Conservation (phyloP, 2,797 vertebrate species). For the Hypotaenidia philippensis region DNA sequence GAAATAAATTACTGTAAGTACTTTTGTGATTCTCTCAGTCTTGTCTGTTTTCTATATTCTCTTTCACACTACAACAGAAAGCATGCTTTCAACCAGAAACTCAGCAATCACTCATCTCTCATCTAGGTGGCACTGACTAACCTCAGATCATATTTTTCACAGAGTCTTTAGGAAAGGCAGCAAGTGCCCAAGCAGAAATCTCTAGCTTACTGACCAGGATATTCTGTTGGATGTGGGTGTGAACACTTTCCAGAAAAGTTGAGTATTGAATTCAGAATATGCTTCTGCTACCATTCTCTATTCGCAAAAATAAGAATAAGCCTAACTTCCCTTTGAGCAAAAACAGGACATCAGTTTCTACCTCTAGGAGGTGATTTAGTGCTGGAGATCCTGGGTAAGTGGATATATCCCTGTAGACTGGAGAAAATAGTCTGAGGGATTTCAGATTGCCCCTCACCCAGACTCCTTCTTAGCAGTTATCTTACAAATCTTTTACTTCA, state of each 20-base stretch:
- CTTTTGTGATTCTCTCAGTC: not conserved
- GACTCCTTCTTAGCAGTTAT: not conserved
- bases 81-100: not conserved
- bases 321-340: not conserved
- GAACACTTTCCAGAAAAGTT: not conserved
- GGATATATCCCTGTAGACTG: not conserved
- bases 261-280: not conserved
- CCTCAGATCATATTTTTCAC: not conserved
- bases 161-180: not conserved
- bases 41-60: not conserved
- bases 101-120: not conserved
- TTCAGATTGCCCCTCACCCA: not conserved
- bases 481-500: not conserved
- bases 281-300: not conserved
- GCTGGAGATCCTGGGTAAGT: not conserved
- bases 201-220: not conserved
- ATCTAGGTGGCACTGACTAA: not conserved
- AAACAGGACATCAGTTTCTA: not conserved
- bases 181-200: not conserved
- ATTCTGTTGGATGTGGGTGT: not conserved
- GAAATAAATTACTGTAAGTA: not conserved
- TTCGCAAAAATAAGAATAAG: not conserved
- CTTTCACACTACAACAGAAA: not conserved
- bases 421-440: not conserved
- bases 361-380: not conserved